Conservation (phyloP, 2,888 invertebrate genomes). For the Hydroisotoma schaefferi region DNA sequence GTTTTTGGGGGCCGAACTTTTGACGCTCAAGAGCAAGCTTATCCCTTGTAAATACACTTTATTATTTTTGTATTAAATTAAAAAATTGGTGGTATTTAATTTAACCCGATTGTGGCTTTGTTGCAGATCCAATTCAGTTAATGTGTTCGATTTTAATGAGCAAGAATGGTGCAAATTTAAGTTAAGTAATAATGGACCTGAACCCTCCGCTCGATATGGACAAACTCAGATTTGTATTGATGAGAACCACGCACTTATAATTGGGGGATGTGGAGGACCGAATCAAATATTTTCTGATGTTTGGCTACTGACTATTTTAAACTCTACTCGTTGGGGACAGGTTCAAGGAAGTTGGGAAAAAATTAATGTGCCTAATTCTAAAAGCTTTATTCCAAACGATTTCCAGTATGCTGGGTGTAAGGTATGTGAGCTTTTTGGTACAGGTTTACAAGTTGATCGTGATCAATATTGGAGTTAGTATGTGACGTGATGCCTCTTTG, state of each 20-base stretch:
- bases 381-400: slow-evolving; percentile 37
- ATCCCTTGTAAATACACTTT: slow-evolving; percentile 37
- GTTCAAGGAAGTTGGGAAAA: slow-evolving; percentile 35
- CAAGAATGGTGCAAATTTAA: slow-evolving; percentile 74
- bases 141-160: slow-evolving; percentile 77
- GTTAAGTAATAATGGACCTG: slow-evolving; percentile 58
- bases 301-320: slow-evolving; percentile 71
- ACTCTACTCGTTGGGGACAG: slow-evolving; percentile 14
- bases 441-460: not conserved
- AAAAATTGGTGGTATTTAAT: not conserved
- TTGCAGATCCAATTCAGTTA: slow-evolving; percentile 72
- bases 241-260: slow-evolving; percentile 70
- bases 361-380: slow-evolving; percentile 25
- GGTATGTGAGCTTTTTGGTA: slow-evolving; percentile 16
- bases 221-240: slow-evolving; percentile 85
- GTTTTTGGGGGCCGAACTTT: slow-evolving; percentile 66
- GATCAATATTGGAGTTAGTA: not conserved
- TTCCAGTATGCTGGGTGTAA: slow-evolving; percentile 47
- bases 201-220: slow-evolving; percentile 83
- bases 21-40: slow-evolving; percentile 41
- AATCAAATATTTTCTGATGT: slow-evolving; percentile 82
- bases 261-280: slow-evolving; percentile 82
- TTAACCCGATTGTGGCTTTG: not conserved
- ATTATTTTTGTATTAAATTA: not conserved
- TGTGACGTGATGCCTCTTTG: not conserved